Evolutionary conservation across 2,797 vertebrate genomes (phyloP), one percentile per base, ranked within the genome.

Genomic region (Poecilia velifera): DNA sequence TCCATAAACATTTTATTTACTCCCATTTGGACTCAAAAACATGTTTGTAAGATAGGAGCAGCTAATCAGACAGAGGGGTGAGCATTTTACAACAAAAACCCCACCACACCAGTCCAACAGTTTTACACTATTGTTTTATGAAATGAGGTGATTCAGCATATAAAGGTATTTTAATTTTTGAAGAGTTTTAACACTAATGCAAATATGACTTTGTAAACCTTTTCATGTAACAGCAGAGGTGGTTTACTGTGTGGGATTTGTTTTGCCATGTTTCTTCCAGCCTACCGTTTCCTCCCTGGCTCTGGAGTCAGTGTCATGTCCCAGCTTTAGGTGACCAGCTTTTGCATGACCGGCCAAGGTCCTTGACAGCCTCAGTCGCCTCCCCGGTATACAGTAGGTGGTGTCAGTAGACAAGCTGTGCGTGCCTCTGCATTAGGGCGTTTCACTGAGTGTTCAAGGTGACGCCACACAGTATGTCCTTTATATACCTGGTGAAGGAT

Each of bases 301-400:
- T 78, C 71, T 28, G 68, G 78, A 81, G 83, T 85, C 79, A 77
- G 39, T 78, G 68, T 71, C 47, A 57, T 80, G 87, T 82, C 83
- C 79, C 70, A 79, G 70, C 86, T 80, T 66, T 71, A 76, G 73
- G 78, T 36, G 59, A 74, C 74, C 74, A 36, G 71, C 62, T 80
- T 74, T 68, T 72, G 71, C 77, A 62, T 74, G 59, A 57, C n/a
- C 22, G 51, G 83, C 70, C 72, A 77, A 73, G 74, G 82, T 43
- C 76, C 74, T 76, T 36, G 88, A 88, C 82, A 84, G 77, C 77
- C 77, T 89, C 90, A 90, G 91, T 91, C 91, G 91, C 91, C 88
- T 88, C 80, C 51, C 3, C 78, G 46, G 46, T 59, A 43, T 80
- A 39, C 70, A 77, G 45, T 75, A 34, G 72, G 82, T 82, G 86